Conservation (phyloP, 2,888 invertebrate genomes). For the Pristionchus japonicus region DNA sequence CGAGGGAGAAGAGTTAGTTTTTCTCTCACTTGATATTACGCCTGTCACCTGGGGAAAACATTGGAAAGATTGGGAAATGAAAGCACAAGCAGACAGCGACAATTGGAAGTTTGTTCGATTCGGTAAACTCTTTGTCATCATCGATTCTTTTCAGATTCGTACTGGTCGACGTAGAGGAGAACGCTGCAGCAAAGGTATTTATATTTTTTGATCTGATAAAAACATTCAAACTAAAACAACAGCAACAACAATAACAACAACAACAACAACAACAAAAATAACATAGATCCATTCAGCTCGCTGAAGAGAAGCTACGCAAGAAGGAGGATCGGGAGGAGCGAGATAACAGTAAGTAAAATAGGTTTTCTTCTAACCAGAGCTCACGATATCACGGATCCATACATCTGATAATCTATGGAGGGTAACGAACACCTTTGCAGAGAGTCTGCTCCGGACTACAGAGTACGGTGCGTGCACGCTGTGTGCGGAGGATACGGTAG, state of each 20-base stretch:
- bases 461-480: conserved; percentile 16
- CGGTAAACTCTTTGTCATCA: no score
- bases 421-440: neutral
- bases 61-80: no score
- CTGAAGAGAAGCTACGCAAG: neutral
- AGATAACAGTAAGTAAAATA: neutral
- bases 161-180: neutral
- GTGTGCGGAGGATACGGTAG: conserved; percentile 30
- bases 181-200: neutral
- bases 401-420: no score
- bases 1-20: neutral
- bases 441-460: neutral
- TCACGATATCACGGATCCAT: no score
- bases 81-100: no score
- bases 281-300: neutral
- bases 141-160: neutral
- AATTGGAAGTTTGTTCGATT: neutral
- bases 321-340: neutral
- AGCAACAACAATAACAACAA: no score
- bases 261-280: no score
- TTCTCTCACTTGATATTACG: neutral
- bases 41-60: no score
- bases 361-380: neutral
- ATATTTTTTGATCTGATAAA: no score
- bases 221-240: no score